phyloP scores from a whole-genome alignment of 2,113 vertebrate species.

The Ochotona princeps region DNA sequence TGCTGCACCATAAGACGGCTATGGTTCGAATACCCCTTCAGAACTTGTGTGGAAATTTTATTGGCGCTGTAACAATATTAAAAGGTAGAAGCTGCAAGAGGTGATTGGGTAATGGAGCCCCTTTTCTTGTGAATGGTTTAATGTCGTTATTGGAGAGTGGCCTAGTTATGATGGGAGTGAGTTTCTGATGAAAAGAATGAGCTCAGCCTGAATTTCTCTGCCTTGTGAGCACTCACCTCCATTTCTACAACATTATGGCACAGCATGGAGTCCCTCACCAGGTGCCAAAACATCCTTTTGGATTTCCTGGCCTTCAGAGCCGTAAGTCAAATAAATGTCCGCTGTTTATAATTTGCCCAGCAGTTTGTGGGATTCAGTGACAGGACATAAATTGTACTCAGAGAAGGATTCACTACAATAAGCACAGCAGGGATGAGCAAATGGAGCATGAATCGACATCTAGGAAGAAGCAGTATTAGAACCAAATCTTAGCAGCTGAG shows the following conservation, averaged over 20 bases:
- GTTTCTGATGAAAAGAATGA: neutral
- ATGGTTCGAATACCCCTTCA: neutral
- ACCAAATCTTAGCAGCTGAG: neutral
- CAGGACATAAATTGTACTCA: neutral
- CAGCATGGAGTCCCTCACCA: neutral
- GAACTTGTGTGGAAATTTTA: neutral
- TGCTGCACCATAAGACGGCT: neutral
- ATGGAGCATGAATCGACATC: neutral
- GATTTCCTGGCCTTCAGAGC: neutral
- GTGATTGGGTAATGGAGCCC: neutral
- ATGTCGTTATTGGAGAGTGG: no score
- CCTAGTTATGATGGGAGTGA: neutral
- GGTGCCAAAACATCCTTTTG: no score
- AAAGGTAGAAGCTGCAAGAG: neutral
- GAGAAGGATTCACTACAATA: neutral
- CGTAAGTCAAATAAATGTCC: neutral
- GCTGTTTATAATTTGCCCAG: neutral
- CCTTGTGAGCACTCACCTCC: neutral
- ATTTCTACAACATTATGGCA: no score
- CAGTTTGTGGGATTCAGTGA: neutral
- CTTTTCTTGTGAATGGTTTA: neutral
- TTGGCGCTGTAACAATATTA: neutral
- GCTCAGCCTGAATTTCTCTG: neutral
- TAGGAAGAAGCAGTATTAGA: neutral
- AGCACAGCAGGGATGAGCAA: neutral